Evolutionary conservation across 2,797 vertebrate genomes (phyloP).

Genomic region (Serranus cabrilla): DNA sequence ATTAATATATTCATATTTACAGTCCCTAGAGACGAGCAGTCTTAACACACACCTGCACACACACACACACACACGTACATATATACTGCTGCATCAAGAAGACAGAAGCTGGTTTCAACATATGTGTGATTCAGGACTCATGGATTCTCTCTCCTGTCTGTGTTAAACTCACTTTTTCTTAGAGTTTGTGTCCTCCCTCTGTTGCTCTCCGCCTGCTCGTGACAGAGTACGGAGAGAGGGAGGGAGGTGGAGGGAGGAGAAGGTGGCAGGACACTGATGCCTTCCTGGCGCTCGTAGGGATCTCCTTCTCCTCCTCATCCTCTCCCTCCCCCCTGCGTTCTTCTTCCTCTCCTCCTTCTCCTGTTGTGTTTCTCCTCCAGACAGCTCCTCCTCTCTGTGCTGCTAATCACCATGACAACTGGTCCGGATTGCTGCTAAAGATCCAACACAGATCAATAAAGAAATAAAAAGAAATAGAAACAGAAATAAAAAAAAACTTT

Average conservation of each 20-base stretch:
- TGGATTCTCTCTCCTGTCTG: constrained; percentile 56
- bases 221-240: constrained; percentile 46
- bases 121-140: constrained; percentile 72
- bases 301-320: constrained; percentile 69
- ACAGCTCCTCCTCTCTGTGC: constrained; percentile 90
- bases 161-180: constrained; percentile 49
- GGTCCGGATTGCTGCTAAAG: constrained; percentile 92
- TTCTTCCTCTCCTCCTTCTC: constrained; percentile 72
- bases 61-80: constrained; percentile 16
- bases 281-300: constrained; percentile 61
- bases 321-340: constrained; percentile 47
- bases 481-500: constrained; percentile 86
- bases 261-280: constrained; percentile 78
- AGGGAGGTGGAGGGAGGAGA: constrained; percentile 69
- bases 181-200: constrained; percentile 52
- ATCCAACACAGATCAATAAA: constrained; percentile 91
- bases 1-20: constrained; percentile 31
- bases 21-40: constrained; percentile 45
- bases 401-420: constrained; percentile 90
- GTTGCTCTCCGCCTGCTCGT: constrained; percentile 34
- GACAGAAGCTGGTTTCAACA: constrained; percentile 63
- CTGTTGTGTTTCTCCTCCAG: constrained; percentile 86
- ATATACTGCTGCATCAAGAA: constrained; percentile 31
- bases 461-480: constrained; percentile 87
- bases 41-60: constrained; percentile 32